Base-by-base conservation (phyloP, 1,140 invertebrate genomes). In the Olivierus martensii region DNA sequence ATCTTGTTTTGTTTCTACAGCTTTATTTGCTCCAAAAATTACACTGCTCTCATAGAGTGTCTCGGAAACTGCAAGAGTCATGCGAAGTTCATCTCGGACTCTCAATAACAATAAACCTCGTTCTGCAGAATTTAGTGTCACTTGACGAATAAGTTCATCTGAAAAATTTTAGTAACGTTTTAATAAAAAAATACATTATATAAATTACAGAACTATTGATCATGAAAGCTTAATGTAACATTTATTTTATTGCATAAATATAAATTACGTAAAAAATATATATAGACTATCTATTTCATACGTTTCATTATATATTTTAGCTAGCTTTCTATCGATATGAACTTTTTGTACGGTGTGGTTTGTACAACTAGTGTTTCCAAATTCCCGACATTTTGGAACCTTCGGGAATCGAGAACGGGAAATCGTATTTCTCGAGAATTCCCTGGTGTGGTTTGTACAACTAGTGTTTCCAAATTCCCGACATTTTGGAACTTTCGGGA, bases 11-110 rank as follows among this genome's bases (percentile, higher is more conserved):
- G 72, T 82, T 72, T 64, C 78, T 74, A 45, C 77, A 14, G 93
- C 90, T 76, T 98, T 98, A 38, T 94, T 79, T 78, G 97, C 88
- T 22, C 94, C 93, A 68, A 95, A 99, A 3, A 91, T 92, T 47
- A 96, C 88, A 53, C 91, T 92, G 68, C 90, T 95, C 68, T 96
- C 94, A 69, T 97, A 96, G 0, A 99, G 74, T 0, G 86, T 87
- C 76, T 81, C 80, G 65, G 95, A 97, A 1, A 93, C 89, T 60
- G 89, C 82, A 64, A 97, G 83, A 0, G 93, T 96, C 82, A 97
- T 94, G 55, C 82, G 76, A 49, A 97, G 83, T 74, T 99, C 94
- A 69, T 99, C 92, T 19, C 94, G 74, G 1, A 98, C 84, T 62
- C 92, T 75, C 21, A 96, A 69, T 14, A 98, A 70, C 2, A 98